phyloP scores from a whole-genome alignment of 2,888 invertebrate genomes.

The Nephrotoma appendiculata region DNA sequence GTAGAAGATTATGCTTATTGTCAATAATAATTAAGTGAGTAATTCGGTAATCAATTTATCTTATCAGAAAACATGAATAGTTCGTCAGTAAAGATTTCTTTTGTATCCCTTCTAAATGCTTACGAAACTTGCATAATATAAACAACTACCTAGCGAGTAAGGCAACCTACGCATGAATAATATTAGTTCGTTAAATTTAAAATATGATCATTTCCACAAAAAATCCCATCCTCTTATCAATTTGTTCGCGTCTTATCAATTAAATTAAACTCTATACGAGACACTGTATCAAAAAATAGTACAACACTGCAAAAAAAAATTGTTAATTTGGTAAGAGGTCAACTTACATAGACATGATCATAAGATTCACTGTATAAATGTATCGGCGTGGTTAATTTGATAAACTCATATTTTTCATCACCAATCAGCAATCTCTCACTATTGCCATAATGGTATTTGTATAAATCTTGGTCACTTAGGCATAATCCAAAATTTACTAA shows the following conservation, averaged over 20 bases:
- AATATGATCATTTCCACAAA: not conserved
- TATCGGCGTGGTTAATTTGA: slow-evolving; percentile 41
- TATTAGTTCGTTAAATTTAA: not conserved
- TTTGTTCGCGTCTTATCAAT: not conserved
- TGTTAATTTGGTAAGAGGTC: not conserved
- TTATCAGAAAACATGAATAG: not conserved
- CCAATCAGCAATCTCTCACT: slow-evolving; percentile 20
- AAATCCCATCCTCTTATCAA: not conserved
- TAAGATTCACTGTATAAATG: slow-evolving; percentile 65
- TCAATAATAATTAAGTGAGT: not conserved
- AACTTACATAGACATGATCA: slow-evolving; percentile 70
- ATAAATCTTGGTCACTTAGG: slow-evolving; percentile 8
- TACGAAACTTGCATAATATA: not conserved
- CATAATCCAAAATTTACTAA: not conserved
- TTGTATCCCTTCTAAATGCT: not conserved
- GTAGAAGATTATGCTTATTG: not conserved
- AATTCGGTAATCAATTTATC: not conserved
- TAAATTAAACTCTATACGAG: not conserved
- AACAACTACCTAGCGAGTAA: not conserved
- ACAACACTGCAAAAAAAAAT: not conserved
- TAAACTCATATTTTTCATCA: slow-evolving; percentile 24
- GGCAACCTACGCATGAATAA: not conserved
- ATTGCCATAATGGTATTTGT: slow-evolving; percentile 10
- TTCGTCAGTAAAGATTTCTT: not conserved
- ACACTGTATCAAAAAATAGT: not conserved